These are phyloP conservation scores for Drosophila quinaria DNA, from an alignment of 2,888 invertebrate genomes.

Conservation along the genomic window DNA sequence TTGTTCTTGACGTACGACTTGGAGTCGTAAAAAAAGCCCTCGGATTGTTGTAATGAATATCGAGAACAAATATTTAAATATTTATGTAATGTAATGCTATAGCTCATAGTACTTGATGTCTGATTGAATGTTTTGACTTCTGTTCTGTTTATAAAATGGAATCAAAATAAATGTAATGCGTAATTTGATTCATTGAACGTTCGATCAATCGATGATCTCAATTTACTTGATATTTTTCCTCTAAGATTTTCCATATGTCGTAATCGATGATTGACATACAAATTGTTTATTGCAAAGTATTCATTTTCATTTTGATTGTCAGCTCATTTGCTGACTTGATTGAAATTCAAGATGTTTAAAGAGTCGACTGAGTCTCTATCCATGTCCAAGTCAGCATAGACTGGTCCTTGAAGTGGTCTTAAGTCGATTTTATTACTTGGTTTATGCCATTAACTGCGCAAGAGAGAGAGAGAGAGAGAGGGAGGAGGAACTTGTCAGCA, in stretches of 20 bases:
- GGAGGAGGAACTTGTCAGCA: constrained; percentile 3
- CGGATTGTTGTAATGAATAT: constrained; percentile 11
- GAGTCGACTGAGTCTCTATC: too few relatives aligned
- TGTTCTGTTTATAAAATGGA: constrained; percentile 18
- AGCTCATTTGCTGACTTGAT: constrained; percentile 18
- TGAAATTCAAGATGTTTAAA: constrained; percentile 20
- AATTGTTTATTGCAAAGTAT: constrained; percentile 27
- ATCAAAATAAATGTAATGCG: constrained; percentile 19
- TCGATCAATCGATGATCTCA: constrained; percentile 18
- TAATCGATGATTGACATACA: constrained; percentile 34
- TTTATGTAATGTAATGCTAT: constrained; percentile 17
- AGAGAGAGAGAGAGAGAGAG: not conserved
- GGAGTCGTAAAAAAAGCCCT: constrained; percentile 28
- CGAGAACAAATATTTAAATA: constrained; percentile 25
- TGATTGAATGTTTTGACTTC: constrained; percentile 21
- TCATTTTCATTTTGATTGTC: constrained; percentile 28
- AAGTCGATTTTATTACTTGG: constrained; percentile 24
- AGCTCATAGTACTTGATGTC: not conserved
- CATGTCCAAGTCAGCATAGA: constrained; percentile 6
- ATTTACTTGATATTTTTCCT: constrained; percentile 3
- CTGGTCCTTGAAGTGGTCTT: constrained; percentile 38
- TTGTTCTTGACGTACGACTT: constrained; percentile 9
- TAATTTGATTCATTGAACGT: constrained; percentile 25
- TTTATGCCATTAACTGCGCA: constrained; percentile 9
- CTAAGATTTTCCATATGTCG: constrained; percentile 10